phyloP scores from a whole-genome alignment of 2,797 vertebrate genomes.

The Chrosomus eos region DNA sequence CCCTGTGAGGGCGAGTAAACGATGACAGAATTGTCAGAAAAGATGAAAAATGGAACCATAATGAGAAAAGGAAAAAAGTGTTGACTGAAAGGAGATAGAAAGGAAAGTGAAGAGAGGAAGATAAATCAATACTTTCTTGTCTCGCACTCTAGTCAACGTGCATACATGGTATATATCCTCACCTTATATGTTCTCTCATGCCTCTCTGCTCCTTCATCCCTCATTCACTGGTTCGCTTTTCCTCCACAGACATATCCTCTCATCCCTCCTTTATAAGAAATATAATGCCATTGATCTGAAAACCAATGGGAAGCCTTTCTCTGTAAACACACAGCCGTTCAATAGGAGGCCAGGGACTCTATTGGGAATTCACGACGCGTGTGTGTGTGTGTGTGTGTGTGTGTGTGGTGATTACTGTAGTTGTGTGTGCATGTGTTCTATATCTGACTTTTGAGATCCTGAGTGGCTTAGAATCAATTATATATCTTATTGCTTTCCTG shows the following conservation, averaged over 20 bases:
- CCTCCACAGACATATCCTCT: slow-evolving; percentile 40
- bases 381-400: slow-evolving; percentile 54
- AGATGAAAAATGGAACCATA: not conserved
- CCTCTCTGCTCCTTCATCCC: slow-evolving; percentile 38
- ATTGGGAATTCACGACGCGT: slow-evolving; percentile 54
- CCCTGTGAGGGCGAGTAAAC: not conserved
- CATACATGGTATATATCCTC: slow-evolving; percentile 42
- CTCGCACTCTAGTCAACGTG: slow-evolving; percentile 16
- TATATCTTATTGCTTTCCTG: slow-evolving; percentile 79
- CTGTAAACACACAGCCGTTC: slow-evolving; percentile 77
- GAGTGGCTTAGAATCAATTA: slow-evolving; percentile 74
- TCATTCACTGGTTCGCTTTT: slow-evolving; percentile 19
- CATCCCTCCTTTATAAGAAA: slow-evolving; percentile 72
- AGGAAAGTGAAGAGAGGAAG: slow-evolving; percentile 7
- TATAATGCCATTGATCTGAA: slow-evolving; percentile 80
- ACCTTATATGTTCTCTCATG: slow-evolving; percentile 51
- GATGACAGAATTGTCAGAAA: not conserved
- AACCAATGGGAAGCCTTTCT: slow-evolving; percentile 73
- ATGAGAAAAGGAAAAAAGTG: slow-evolving; percentile 20
- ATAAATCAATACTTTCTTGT: slow-evolving; percentile 17
- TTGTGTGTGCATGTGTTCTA: slow-evolving; percentile 53
- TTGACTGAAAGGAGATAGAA: slow-evolving; percentile 1
- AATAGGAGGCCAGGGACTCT: slow-evolving; percentile 69
- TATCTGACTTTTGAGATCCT: slow-evolving; percentile 55
- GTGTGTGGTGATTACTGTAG: slow-evolving; percentile 56